phyloP scores from a whole-genome alignment of 2,797 vertebrate species.

The Mormyrops boulengeri region DNA sequence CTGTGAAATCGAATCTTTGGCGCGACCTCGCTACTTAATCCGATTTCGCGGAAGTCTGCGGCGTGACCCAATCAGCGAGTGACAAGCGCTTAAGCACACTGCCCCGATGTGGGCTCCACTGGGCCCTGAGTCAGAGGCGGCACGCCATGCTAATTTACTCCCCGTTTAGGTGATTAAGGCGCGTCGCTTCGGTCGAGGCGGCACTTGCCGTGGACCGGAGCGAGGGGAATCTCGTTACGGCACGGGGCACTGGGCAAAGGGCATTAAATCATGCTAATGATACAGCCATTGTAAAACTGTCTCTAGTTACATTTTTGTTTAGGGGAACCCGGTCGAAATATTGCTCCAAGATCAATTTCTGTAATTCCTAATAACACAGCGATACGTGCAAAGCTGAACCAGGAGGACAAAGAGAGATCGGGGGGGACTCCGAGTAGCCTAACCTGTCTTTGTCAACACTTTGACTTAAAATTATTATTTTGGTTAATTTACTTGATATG shows the following conservation, averaged over 20 bases:
- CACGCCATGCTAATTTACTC: constrained; percentile 24
- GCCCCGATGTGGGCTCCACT: background rate
- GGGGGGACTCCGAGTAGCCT: background rate
- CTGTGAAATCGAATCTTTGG: constrained; percentile 31
- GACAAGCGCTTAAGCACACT: constrained; percentile 19
- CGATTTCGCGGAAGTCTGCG: constrained; percentile 21
- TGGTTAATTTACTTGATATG: background rate
- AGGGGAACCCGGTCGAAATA: background rate
- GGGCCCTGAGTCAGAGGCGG: constrained; percentile 21
- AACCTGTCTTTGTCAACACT: background rate
- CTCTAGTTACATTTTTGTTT: background rate
- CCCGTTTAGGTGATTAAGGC: background rate
- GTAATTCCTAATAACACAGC: background rate
- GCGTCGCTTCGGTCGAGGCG: background rate
- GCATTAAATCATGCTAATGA: background rate
- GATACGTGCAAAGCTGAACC: background rate
- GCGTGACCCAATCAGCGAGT: constrained; percentile 12
- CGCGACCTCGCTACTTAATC: constrained; percentile 9
- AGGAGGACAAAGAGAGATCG: background rate
- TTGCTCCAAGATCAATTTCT: background rate
- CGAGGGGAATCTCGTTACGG: background rate
- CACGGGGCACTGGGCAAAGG: background rate
- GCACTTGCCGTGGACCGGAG: background rate
- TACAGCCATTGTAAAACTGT: background rate
- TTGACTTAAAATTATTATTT: background rate